These are phyloP conservation scores for Coregonus clupeaformis DNA, from an alignment of 2,113 vertebrate species.

Conservation along the genomic window DNA sequence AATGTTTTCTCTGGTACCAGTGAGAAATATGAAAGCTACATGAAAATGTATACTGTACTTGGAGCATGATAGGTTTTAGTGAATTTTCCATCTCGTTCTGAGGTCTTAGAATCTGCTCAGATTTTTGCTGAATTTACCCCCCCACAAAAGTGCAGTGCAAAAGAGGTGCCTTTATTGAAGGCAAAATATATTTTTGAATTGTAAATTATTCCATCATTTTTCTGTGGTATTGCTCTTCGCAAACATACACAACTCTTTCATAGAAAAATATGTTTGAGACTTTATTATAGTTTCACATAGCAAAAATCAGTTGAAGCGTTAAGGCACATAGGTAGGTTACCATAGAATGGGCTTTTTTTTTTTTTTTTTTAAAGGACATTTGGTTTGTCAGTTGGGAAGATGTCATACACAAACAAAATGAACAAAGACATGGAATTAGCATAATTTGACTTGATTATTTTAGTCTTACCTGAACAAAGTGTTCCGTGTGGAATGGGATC, in stretches of 20 bases:
- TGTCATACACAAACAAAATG: constrained; percentile 22
- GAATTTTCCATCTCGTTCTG: no score
- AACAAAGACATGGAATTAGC: constrained; percentile 16
- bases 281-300: constrained; percentile 57
- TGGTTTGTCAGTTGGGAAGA: constrained; percentile 58
- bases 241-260: constrained; percentile 59
- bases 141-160: constrained; percentile 50
- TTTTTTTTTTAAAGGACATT: no score
- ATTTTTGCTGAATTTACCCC: not conserved
- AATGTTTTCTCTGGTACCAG: no score
- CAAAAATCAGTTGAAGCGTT: constrained; percentile 65
- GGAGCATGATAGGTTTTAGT: no score
- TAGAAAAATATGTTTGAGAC: constrained; percentile 65
- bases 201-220: constrained; percentile 51
- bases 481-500: not conserved
- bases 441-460: not conserved
- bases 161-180: constrained; percentile 64
- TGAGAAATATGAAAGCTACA: no score
- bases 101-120: no score
- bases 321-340: constrained; percentile 74
- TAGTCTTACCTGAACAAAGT: not conserved
- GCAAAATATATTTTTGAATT: constrained; percentile 54
- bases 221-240: constrained; percentile 32
- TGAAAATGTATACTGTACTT: no score
- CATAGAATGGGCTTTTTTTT: no score